Evolutionary conservation across 2,888 invertebrate species (phyloP).

Genomic region (Fragum whitleyi): DNA sequence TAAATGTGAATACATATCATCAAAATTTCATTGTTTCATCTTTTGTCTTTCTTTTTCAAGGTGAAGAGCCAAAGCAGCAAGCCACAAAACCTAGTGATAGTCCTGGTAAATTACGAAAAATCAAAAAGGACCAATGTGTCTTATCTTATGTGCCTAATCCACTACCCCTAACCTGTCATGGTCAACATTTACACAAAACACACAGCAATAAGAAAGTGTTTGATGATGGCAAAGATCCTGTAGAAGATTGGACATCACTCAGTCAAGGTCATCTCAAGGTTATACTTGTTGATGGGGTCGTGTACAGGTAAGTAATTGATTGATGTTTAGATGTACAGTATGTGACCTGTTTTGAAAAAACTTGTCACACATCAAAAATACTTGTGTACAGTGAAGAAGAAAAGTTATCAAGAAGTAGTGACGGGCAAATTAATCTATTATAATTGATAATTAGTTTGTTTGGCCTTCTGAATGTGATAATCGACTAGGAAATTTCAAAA

Average conservation of each 20-base stretch:
- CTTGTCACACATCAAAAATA: not conserved
- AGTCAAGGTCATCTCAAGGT: slow-evolving; percentile 78
- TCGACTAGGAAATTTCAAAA: too few species aligned
- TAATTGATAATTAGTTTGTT: too few species aligned
- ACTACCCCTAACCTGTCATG: slow-evolving; percentile 77
- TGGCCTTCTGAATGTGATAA: too few species aligned
- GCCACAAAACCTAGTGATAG: not conserved
- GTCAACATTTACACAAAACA: slow-evolving; percentile 79
- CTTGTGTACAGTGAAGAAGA: not conserved
- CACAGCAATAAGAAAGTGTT: slow-evolving; percentile 51
- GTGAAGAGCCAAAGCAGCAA: not conserved
- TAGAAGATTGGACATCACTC: slow-evolving; percentile 68
- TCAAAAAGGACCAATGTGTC: slow-evolving; percentile 57
- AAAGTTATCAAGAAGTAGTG: too few species aligned
- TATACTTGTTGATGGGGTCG: slow-evolving; percentile 78
- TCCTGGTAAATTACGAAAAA: not conserved
- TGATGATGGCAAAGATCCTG: slow-evolving; percentile 60
- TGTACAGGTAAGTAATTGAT: slow-evolving; percentile 79
- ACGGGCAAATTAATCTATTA: too few species aligned
- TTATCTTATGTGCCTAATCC: slow-evolving; percentile 69
- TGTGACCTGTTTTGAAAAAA: not conserved
- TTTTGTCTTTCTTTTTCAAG: not conserved
- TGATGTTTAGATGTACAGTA: too few species aligned
- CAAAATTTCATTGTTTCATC: too few species aligned
- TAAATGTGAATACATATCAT: too few species aligned